Evolutionary conservation across 2,797 vertebrate genomes (phyloP).

Genomic region (Phyllotis vaccarum): DNA sequence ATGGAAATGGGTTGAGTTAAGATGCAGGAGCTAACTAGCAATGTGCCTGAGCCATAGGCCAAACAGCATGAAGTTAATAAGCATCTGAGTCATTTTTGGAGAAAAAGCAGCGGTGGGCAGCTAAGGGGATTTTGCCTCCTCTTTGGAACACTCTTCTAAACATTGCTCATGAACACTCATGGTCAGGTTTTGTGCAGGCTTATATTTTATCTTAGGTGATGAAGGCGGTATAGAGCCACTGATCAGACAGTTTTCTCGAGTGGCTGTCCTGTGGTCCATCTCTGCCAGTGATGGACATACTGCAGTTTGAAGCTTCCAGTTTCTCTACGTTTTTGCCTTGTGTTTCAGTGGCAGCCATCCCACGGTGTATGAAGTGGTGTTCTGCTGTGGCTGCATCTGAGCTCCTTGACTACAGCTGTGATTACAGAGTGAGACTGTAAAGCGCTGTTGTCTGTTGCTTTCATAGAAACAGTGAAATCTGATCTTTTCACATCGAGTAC

Average conservation of each 20-base stretch:
- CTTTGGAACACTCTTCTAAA: not conserved
- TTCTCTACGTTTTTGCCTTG: not conserved
- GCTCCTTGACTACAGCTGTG: not conserved
- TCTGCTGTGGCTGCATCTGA: not conserved
- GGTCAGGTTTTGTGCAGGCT: slow-evolving; percentile 9
- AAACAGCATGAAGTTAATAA: too few species aligned
- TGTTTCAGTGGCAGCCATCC: not conserved
- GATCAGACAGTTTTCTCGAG: not conserved
- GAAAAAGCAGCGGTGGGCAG: too few species aligned
- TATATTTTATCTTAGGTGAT: slow-evolving; percentile 38
- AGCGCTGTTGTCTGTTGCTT: slow-evolving; percentile 5
- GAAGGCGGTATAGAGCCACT: not conserved
- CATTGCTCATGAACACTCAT: slow-evolving; percentile 3
- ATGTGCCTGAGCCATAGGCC: too few species aligned
- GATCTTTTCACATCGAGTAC: slow-evolving; percentile 34
- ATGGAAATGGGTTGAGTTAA: too few species aligned
- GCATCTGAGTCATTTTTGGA: too few species aligned
- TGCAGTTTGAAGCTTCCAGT: not conserved
- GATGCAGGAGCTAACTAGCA: too few species aligned
- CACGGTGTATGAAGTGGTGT: not conserved
- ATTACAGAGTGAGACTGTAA: not conserved
- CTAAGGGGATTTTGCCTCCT: not conserved
- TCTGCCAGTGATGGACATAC: not conserved
- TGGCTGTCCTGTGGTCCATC: not conserved
- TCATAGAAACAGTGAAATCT: slow-evolving; percentile 20